Conservation (phyloP, 2,888 invertebrate genomes). For the Tipula helvola region DNA sequence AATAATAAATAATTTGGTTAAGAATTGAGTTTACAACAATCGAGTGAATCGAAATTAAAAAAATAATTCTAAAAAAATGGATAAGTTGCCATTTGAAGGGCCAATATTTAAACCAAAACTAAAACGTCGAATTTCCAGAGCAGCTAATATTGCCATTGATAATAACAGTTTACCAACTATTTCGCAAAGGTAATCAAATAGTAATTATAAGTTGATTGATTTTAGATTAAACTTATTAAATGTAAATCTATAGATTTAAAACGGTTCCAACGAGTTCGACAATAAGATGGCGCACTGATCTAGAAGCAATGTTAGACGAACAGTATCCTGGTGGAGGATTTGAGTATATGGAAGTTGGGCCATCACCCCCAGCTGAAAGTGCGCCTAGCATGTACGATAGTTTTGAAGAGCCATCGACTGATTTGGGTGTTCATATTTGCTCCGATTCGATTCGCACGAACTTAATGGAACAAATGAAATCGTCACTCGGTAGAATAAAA, state of each 20-base stretch:
- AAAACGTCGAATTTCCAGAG: constrained; percentile 28
- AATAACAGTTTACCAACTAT: constrained; percentile 33
- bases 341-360: constrained; percentile 67
- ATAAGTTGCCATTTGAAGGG: constrained; percentile 53
- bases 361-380: constrained; percentile 68
- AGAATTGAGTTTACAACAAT: too few relatives aligned
- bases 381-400: constrained; percentile 72
- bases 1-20: too few relatives aligned
- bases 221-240: not conserved
- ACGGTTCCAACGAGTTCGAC: constrained; percentile 35
- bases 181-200: constrained; percentile 17
- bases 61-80: constrained; percentile 30
- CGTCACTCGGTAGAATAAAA: constrained; percentile 50
- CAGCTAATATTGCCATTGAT: constrained; percentile 26
- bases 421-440: constrained; percentile 59
- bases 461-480: constrained; percentile 61
- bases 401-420: constrained; percentile 58
- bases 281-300: constrained; percentile 47
- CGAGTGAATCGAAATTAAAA: too few relatives aligned
- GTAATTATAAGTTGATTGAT: not conserved
- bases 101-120: constrained; percentile 33
- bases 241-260: constrained; percentile 29
- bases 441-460: constrained; percentile 60
- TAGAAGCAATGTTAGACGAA: constrained; percentile 42
- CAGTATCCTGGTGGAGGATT: constrained; percentile 52